A percentile compares a stretch with the other conserved stretches of the same genome.
Conservation (phyloP, 2,797 vertebrate genomes). For the Chiropotes sagulatus region DNA sequence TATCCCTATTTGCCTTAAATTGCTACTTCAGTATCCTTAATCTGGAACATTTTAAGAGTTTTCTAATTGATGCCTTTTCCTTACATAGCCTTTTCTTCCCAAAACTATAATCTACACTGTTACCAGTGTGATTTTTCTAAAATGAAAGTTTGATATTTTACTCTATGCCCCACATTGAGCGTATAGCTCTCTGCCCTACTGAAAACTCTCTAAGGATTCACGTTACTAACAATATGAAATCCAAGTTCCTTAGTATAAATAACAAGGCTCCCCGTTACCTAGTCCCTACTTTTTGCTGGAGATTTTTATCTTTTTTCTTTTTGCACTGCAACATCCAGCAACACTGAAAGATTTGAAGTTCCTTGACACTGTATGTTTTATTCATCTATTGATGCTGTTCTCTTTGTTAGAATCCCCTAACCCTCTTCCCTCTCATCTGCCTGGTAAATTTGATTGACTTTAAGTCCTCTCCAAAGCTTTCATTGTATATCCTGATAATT, state of each 20-base stretch:
- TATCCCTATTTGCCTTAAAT: neutral
- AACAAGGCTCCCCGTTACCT: neutral
- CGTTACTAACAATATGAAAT: neutral
- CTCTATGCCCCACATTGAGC: neutral
- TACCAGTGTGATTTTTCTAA: neutral
- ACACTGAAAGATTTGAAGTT: neutral
- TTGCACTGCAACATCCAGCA: neutral
- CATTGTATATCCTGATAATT: neutral
- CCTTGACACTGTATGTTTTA: neutral
- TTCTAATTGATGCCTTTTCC: neutral
- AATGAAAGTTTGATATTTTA: neutral
- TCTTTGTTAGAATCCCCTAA: neutral
- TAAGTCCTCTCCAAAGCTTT: neutral
- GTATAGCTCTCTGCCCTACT: neutral
- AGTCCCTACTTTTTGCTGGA: neutral
- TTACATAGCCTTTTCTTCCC: neutral
- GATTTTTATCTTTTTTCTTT: neutral
- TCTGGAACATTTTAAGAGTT: neutral
- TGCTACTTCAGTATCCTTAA: neutral
- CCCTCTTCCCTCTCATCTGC: neutral
- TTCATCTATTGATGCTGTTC: neutral
- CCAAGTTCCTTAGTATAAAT: neutral
- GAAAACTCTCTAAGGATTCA: neutral
- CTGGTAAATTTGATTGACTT: neutral
- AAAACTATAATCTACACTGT: neutral